Conservation (phyloP, 2,888 invertebrate species). For the Marasmarcha lunaedactyla region DNA sequence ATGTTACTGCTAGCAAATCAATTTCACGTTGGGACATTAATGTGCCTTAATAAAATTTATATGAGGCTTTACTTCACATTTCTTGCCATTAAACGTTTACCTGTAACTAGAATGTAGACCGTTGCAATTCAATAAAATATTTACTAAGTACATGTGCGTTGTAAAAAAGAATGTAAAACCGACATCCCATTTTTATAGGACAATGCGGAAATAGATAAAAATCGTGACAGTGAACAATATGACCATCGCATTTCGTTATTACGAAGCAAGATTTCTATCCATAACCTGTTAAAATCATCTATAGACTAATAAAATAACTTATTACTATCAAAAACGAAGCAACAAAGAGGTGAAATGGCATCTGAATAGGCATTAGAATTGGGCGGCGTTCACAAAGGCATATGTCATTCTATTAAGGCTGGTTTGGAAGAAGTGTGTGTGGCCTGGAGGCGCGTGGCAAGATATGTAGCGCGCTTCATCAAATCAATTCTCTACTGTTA, state of each 20-base stretch:
- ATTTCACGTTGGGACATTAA: slow-evolving; percentile 70
- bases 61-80: slow-evolving; percentile 59
- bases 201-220: not conserved
- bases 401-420: slow-evolving; percentile 68
- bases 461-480: slow-evolving; percentile 21
- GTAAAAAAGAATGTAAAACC: too few species aligned
- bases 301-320: slow-evolving; percentile 64
- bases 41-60: slow-evolving; percentile 68
- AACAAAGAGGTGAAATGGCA: slow-evolving; percentile 68
- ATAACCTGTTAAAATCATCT: slow-evolving; percentile 48
- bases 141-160: too few species aligned
- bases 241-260: not conserved
- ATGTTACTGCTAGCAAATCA: slow-evolving; percentile 69
- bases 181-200: too few species aligned
- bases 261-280: slow-evolving; percentile 34
- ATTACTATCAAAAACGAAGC: slow-evolving; percentile 66
- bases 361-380: slow-evolving; percentile 70
- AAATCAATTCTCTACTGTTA: slow-evolving; percentile 51
- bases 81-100: too few species aligned
- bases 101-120: too few species aligned
- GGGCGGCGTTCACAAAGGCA: slow-evolving; percentile 67
- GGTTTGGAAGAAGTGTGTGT: slow-evolving; percentile 53
- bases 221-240: not conserved
- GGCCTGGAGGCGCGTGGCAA: slow-evolving; percentile 59
- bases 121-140: too few species aligned